phyloP scores from a whole-genome alignment of 2,888 invertebrate genomes.

The Sinhomidia bicolor region DNA sequence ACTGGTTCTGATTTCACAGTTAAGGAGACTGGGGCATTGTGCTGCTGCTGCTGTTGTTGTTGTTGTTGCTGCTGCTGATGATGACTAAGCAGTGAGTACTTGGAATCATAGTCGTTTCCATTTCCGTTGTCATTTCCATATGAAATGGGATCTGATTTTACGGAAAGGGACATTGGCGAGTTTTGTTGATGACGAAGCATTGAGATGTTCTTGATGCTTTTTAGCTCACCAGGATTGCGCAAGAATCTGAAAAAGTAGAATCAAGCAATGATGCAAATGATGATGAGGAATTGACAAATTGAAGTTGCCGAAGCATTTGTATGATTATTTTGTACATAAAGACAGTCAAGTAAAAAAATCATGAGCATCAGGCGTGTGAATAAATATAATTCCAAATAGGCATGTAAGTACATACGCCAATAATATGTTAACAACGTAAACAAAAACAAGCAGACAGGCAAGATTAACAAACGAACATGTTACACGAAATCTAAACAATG shows the following conservation, averaged over 20 bases:
- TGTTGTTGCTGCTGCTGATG: constrained; percentile 66
- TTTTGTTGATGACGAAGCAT: constrained; percentile 88
- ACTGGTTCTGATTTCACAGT: constrained; percentile 78
- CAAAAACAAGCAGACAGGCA: neutral
- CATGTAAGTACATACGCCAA: neutral
- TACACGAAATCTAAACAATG: neutral
- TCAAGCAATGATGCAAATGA: constrained; percentile 61
- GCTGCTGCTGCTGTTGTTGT: constrained; percentile 88
- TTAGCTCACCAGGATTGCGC: constrained; percentile 95
- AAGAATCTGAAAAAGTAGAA: constrained; percentile 87
- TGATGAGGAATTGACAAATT: no score
- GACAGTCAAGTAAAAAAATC: no score
- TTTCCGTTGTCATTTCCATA: constrained; percentile 65
- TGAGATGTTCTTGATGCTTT: constrained; percentile 96
- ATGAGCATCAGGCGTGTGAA: neutral
- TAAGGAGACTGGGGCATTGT: constrained; percentile 77
- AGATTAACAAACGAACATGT: no score
- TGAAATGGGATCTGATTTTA: constrained; percentile 75
- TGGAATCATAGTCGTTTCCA: constrained; percentile 66
- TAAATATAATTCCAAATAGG: neutral
- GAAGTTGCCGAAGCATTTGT: no score
- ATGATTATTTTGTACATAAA: no score
- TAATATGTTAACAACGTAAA: neutral
- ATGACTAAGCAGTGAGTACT: constrained; percentile 71
- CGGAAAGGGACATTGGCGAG: constrained; percentile 78